Evolutionary conservation across 2,888 invertebrate species (phyloP), one percentile per base, ranked within the genome.

Genomic region (Cephus runcator): DNA sequence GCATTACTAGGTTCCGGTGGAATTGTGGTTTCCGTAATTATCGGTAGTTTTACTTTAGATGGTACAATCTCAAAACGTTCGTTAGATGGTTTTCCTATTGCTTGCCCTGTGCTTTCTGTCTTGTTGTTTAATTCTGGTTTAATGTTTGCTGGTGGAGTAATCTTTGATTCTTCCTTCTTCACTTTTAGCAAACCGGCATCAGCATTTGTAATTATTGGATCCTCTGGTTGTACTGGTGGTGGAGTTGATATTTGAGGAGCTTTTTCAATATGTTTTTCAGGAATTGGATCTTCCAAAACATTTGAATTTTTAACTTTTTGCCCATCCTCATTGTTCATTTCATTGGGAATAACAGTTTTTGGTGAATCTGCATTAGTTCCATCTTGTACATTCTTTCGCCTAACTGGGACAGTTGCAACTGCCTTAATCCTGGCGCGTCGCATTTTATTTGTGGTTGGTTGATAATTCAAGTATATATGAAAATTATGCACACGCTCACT

Each of bases 381-480:
- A 68, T 87, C 87, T 73, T 87, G 81, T 1, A 74, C 68, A 73
- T 83, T 78, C 83, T 92, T 93, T 77, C 92, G 90, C 76, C 93
- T 91, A 35, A 94, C 93, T 73, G 95, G 95, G 82, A 96, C 93
- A 81, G 95, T 94, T 73, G 95, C 95, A 85, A 95, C 93, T 78
- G 94, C 95, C 93, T 96, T 96, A 85, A 96, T 95, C 91, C 96
- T 93, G 75, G 95, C 94, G 87, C 96, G 92, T 91, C 95, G 92
- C 74, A 78, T 78, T 69, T 75, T 71, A 34, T 56, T 23, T 23
- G 56, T 23, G 9, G 1, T 56, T 56, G 23, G 23, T 9, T 56
- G 23, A 23, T 2, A 23, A 56, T 23, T 9, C 9, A 56, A 23
- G 23, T 56, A 23, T 56, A 56, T 56, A 23, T 23, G 56, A 9